Conservation (phyloP, 2,113 vertebrate species). For the Aldabrachelys gigantea region DNA sequence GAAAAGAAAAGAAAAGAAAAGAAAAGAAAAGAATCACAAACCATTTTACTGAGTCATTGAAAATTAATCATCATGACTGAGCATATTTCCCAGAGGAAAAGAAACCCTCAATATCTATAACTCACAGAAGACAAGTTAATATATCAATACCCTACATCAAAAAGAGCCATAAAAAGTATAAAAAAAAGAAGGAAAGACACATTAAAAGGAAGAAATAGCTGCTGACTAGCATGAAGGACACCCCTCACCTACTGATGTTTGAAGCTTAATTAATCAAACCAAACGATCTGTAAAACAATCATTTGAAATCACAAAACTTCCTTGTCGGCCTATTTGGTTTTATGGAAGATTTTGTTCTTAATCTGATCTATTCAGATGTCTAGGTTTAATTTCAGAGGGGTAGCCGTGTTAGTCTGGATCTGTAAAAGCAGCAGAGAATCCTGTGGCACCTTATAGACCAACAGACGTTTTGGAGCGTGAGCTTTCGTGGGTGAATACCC, state of each 20-base stretch:
- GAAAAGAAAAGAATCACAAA: background rate
- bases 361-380: background rate
- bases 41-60: background rate
- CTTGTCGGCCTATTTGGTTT: background rate
- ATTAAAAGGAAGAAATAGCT: background rate
- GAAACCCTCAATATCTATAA: background rate
- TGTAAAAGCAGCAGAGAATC: no score
- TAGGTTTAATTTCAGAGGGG: background rate
- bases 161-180: background rate
- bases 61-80: background rate
- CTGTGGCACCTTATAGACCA: no score
- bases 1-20: background rate
- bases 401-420: no score
- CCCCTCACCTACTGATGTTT: background rate
- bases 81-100: rapidly evolving
- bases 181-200: background rate
- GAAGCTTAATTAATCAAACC: background rate
- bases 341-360: background rate
- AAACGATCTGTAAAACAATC: background rate
- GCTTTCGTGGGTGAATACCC: no score
- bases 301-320: background rate
- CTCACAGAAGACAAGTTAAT: background rate
- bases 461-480: no score
- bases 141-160: background rate
- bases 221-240: background rate